Percentiles rank a stretch among this genome's conserved stretches.
Conservation (phyloP, 1,140 invertebrate genomes). For the Mamestra configurata region DNA sequence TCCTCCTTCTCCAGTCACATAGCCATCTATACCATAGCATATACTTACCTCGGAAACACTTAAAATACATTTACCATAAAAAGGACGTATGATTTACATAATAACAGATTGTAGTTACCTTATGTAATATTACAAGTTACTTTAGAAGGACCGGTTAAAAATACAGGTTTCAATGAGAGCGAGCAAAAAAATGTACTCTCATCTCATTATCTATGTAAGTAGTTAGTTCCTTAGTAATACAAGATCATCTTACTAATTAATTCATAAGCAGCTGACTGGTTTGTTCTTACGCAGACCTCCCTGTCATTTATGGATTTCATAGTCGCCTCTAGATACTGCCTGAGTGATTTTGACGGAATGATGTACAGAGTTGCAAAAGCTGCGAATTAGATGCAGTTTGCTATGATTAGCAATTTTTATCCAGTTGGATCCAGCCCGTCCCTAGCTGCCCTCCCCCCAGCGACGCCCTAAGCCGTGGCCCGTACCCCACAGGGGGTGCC, state of each 20-base stretch:
- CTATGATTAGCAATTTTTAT: neutral
- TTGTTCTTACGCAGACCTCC: neutral
- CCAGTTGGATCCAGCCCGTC: too few species aligned
- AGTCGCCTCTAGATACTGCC: too few species aligned
- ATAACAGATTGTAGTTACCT: slow-evolving; percentile 32
- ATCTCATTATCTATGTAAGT: neutral
- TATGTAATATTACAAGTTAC: slow-evolving; percentile 27
- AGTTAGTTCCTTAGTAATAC: neutral
- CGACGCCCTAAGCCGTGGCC: too few species aligned
- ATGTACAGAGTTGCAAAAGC: neutral
- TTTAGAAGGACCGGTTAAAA: slow-evolving; percentile 20
- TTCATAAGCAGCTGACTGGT: neutral
- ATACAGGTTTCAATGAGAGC: slow-evolving; percentile 2
- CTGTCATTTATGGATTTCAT: neutral
- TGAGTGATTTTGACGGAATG: neutral
- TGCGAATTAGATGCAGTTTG: neutral
- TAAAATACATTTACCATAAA: slow-evolving; percentile 18
- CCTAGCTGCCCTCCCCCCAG: too few species aligned
- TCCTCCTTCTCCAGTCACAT: neutral
- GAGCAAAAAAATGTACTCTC: slow-evolving; percentile 11
- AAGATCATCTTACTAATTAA: slow-evolving; percentile 18
- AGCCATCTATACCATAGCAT: neutral
- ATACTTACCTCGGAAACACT: neutral
- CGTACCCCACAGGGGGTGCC: too few species aligned
- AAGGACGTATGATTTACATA: slow-evolving; percentile 36